Percentiles rank a stretch among this genome's conserved stretches.
These are phyloP conservation scores for Phyto melanocephala DNA, from an alignment of 2,888 invertebrate species.

Conservation along the genomic window DNA sequence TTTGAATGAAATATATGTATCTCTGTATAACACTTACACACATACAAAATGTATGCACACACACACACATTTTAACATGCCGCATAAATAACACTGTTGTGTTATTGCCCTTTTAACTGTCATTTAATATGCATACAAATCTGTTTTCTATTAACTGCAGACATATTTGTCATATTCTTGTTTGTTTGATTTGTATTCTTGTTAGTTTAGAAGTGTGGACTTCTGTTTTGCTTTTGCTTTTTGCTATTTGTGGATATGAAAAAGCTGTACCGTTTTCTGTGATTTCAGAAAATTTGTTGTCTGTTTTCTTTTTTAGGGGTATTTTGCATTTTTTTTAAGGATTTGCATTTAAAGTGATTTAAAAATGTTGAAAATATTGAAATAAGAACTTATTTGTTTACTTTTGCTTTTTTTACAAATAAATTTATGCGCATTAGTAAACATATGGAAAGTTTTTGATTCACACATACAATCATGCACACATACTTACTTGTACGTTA, in stretches of 20 bases:
- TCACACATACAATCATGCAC: background rate
- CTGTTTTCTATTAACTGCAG: conserved; percentile 49
- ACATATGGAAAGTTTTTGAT: conserved; percentile 30
- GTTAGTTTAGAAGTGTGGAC: too few relatives aligned
- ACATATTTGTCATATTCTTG: conserved; percentile 45
- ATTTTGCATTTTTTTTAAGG: background rate
- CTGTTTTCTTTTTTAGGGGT: background rate
- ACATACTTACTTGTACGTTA: background rate
- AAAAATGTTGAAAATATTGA: background rate
- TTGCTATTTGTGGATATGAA: background rate
- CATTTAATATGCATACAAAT: conserved; percentile 41
- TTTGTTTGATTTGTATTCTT: background rate
- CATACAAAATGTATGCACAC: background rate
- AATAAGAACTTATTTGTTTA: background rate
- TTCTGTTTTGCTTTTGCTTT: background rate
- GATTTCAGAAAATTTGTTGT: conserved; percentile 32
- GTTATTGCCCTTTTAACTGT: background rate
- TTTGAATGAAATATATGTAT: too few relatives aligned
- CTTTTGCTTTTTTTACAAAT: conserved; percentile 4
- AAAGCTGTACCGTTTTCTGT: conserved; percentile 38
- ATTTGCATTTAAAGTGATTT: conserved; percentile 44
- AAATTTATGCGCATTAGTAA: conserved; percentile 52
- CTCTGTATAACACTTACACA: background rate
- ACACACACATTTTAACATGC: background rate
- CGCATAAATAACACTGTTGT: background rate